A percentile compares a stretch with the other conserved stretches of the same genome.
Evolutionary conservation across 2,113 vertebrate genomes (phyloP).

Genomic region (Ailurus styani): DNA sequence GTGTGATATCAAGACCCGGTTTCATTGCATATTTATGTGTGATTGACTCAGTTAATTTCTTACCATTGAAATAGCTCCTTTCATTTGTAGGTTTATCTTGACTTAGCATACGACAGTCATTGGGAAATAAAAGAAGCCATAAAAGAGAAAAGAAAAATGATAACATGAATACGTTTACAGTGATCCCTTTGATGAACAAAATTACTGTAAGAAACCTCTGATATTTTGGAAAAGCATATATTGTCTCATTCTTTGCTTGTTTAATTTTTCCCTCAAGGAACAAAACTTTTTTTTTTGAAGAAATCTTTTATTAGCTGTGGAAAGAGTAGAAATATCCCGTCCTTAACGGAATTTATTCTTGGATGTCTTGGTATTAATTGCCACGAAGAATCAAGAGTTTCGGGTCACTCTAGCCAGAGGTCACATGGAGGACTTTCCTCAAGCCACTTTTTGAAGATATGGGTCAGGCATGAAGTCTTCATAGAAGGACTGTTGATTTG

Average conservation of each 20-base stretch:
- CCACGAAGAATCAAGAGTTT: constrained; percentile 16
- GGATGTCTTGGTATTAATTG: neutral
- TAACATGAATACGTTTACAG: constrained; percentile 46
- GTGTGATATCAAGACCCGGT: constrained; percentile 27
- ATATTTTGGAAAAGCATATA: constrained; percentile 26
- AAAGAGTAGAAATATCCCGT: constrained; percentile 41
- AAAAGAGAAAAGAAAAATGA: neutral
- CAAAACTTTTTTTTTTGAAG: neutral
- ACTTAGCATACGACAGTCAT: constrained; percentile 40
- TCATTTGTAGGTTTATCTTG: constrained; percentile 67
- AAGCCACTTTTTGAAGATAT: neutral
- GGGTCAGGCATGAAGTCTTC: neutral
- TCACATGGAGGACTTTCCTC: neutral
- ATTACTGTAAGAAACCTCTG: constrained; percentile 44
- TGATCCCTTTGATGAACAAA: constrained; percentile 43
- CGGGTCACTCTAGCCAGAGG: neutral
- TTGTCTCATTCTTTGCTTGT: constrained; percentile 46
- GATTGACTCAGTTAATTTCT: constrained; percentile 67
- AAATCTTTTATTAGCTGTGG: neutral
- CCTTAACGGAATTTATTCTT: constrained; percentile 21
- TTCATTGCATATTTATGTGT: constrained; percentile 46
- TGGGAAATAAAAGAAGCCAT: constrained; percentile 54
- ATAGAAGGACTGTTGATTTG: neutral
- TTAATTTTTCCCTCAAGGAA: constrained; percentile 54
- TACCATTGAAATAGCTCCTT: constrained; percentile 34